Base-by-base conservation (phyloP, 2,888 invertebrate genomes). In the Timema cristinae region DNA sequence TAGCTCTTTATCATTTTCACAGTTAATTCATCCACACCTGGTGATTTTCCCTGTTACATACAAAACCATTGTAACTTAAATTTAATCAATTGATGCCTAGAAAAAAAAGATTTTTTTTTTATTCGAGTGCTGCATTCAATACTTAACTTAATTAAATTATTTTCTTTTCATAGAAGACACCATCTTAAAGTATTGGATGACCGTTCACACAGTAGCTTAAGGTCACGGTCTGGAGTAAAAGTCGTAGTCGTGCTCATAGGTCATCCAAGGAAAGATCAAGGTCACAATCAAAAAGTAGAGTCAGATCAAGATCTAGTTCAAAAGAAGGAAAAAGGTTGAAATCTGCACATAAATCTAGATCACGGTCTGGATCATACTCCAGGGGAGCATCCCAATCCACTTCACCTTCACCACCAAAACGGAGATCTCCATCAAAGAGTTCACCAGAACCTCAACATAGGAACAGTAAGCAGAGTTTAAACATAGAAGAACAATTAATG, bases 401-500 rank as follows among this genome's bases (percentile, higher is more conserved):
- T 47, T 72, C 71, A 52, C 32, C 32, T 32, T 66, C 52, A 32
- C 69, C 69, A 32, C 71, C 73, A 6, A 59, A 48, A 16, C 56
- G 47, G 6, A 69, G 63, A 13, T 74, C 75, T 50, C 66, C 49
- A 66, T 16, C 49, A 6, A n/a, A 13, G 47, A 54, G 50, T 15
- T 48, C 13, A 50, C 69, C 72, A 13, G 47, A 50, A 50, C 52
- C 69, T 47, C 48, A 71, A 8, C 48, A 66, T 15, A 66, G 49
- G 8, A 16, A 50, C 11, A 10, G 51, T n/a, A 69, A 70, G 50
- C 72, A 72, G 13, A 72, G 66, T 52, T 69, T 69, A 6, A 74
- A 71, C 48, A 68, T 73, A 13, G 72, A 70, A 48, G 75, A 75
- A 11, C 73, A 74, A 47, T 63, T 75, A 11, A 69, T 61, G 16